These are phyloP conservation scores for Pterocles gutturalis DNA, from an alignment of 2,113 vertebrate genomes.

Conservation along the genomic window DNA sequence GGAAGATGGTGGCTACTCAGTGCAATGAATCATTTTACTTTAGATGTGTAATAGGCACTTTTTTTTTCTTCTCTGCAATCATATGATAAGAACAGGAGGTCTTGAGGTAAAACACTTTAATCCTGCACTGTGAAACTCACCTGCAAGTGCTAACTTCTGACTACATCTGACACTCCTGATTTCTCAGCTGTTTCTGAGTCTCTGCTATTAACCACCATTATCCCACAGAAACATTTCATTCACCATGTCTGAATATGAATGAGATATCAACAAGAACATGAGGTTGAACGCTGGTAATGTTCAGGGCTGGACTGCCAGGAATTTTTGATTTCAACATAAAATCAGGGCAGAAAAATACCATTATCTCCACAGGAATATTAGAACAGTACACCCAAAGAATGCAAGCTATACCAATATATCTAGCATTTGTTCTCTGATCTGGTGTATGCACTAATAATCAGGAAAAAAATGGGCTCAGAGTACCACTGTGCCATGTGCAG, in stretches of 20 bases:
- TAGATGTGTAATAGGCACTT: background rate
- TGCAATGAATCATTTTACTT: background rate
- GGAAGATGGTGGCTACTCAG: constrained; percentile 47
- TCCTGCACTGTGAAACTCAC: background rate
- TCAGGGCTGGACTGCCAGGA: background rate
- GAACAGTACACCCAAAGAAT: background rate
- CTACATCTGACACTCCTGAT: background rate
- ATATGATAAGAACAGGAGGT: background rate
- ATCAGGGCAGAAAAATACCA: background rate
- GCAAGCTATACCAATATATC: background rate
- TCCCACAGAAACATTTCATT: background rate
- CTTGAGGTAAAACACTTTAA: background rate
- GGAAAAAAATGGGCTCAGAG: background rate
- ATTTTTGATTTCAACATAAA: background rate
- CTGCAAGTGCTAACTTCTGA: background rate
- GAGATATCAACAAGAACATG: background rate
- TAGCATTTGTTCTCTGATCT: background rate
- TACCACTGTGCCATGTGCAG: background rate
- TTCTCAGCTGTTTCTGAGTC: background rate
- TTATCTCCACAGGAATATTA: background rate
- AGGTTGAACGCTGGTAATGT: background rate
- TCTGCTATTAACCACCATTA: background rate
- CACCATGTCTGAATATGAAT: background rate
- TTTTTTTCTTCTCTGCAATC: background rate
- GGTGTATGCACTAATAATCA: background rate